Evolutionary conservation across 2,888 invertebrate species (phyloP).

Genomic region (Octonoba sinensis): DNA sequence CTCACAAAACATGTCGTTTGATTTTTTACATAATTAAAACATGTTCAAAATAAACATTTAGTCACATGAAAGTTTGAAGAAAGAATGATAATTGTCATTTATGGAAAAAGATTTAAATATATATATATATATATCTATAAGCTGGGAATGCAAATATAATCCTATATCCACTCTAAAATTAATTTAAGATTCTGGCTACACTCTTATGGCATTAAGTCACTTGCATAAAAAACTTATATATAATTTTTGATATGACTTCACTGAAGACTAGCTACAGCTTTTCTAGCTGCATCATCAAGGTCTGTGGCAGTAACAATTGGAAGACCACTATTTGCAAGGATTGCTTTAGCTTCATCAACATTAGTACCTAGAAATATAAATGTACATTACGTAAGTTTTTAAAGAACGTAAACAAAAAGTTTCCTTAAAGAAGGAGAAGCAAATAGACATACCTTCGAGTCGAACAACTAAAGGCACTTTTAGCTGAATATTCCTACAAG

Average conservation of each 20-base stretch:
- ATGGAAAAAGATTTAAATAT: too few relatives aligned
- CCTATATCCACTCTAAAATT: background rate
- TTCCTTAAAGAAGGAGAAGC: background rate
- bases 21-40: too few relatives aligned
- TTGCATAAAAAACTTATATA: too few relatives aligned
- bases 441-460: slow-evolving; percentile 81
- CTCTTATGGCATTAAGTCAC: too few relatives aligned
- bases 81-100: too few relatives aligned
- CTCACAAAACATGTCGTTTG: too few relatives aligned
- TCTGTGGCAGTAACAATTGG: slow-evolving; percentile 85
- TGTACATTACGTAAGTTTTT: background rate
- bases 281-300: slow-evolving; percentile 92
- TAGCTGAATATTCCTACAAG: slow-evolving; percentile 83
- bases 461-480: slow-evolving; percentile 92
- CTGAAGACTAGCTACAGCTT: slow-evolving; percentile 78
- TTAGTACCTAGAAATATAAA: slow-evolving; percentile 79
- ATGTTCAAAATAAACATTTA: too few relatives aligned
- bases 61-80: too few relatives aligned
- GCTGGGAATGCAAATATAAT: slow-evolving; percentile 9
- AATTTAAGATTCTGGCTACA: background rate
- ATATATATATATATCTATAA: too few relatives aligned
- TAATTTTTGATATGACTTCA: slow-evolving; percentile 13
- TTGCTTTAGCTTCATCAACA: slow-evolving; percentile 83
- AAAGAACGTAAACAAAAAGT: background rate
- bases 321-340: slow-evolving; percentile 86